A percentile compares a stretch with the other conserved stretches of the same genome.
Conservation (phyloP, 1,140 invertebrate species). For the Eupristina koningsbergeri region DNA sequence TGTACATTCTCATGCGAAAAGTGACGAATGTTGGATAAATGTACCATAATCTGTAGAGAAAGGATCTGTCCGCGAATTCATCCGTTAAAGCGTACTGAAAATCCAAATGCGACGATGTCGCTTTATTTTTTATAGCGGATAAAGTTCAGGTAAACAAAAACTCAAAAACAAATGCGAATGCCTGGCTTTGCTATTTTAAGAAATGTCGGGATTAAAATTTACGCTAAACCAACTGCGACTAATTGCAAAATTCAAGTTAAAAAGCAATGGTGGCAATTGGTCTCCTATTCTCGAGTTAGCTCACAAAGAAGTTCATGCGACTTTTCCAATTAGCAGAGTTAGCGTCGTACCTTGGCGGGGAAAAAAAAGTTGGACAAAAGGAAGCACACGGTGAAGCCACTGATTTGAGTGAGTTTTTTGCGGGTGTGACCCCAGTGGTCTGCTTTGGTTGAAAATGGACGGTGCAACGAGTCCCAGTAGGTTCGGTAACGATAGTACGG, state of each 20-base stretch:
- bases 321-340: no score
- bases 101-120: slow-evolving; percentile 19
- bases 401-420: slow-evolving; percentile 80
- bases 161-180: no score
- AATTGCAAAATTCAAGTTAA: no score
- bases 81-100: slow-evolving; percentile 81
- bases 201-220: no score
- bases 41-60: slow-evolving; percentile 86
- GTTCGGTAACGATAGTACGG: slow-evolving; percentile 92
- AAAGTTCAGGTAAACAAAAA: no score
- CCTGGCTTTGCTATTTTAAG: neutral
- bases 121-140: no score
- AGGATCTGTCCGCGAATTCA: slow-evolving; percentile 79
- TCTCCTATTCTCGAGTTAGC: no score
- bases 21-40: slow-evolving; percentile 89
- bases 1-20: slow-evolving; percentile 92
- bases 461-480: slow-evolving; percentile 85
- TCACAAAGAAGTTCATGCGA: no score
- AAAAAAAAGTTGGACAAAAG: slow-evolving; percentile 80
- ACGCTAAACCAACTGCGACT: no score
- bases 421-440: slow-evolving; percentile 77
- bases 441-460: slow-evolving; percentile 79
- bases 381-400: slow-evolving; percentile 80
- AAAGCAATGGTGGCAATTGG: no score
- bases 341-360: slow-evolving; percentile 84